Percentiles rank a stretch among this genome's conserved stretches.
phyloP scores from a whole-genome alignment of 2,113 vertebrate genomes.

The Tychaedon coryphoeus region DNA sequence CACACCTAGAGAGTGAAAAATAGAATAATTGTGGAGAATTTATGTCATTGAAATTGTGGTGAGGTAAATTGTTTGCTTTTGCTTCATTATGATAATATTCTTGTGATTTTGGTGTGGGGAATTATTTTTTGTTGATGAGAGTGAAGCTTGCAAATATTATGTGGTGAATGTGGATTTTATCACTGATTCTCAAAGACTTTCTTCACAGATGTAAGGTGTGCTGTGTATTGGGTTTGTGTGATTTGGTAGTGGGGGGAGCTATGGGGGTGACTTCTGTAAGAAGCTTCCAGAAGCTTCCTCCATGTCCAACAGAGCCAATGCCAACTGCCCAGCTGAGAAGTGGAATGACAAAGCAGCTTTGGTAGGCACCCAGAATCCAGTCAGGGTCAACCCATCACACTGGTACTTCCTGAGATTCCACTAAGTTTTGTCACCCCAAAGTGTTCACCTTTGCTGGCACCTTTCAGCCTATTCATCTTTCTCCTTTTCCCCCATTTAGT shows the following conservation, averaged over 20 bases:
- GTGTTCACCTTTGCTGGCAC: neutral
- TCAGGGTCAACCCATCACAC: neutral
- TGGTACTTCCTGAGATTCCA: neutral
- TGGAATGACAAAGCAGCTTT: neutral
- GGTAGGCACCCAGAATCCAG: neutral
- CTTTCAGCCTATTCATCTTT: neutral
- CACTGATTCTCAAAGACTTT: neutral
- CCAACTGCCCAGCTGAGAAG: neutral
- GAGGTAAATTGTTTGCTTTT: neutral
- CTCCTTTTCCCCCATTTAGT: neutral
- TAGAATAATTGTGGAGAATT: neutral
- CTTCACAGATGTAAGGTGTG: neutral
- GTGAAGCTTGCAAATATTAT: neutral
- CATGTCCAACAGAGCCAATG: neutral
- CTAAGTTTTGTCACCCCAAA: neutral
- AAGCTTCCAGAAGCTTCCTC: neutral
- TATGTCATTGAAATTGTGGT: neutral
- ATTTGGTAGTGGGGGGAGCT: neutral
- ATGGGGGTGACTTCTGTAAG: neutral
- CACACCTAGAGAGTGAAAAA: neutral
- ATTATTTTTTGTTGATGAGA: neutral
- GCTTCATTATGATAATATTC: neutral
- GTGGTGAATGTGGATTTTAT: neutral
- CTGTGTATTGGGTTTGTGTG: neutral
- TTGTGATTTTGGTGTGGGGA: neutral